Evolutionary conservation across 1,140 invertebrate genomes (phyloP).

Genomic region (Polyergus mexicanus): DNA sequence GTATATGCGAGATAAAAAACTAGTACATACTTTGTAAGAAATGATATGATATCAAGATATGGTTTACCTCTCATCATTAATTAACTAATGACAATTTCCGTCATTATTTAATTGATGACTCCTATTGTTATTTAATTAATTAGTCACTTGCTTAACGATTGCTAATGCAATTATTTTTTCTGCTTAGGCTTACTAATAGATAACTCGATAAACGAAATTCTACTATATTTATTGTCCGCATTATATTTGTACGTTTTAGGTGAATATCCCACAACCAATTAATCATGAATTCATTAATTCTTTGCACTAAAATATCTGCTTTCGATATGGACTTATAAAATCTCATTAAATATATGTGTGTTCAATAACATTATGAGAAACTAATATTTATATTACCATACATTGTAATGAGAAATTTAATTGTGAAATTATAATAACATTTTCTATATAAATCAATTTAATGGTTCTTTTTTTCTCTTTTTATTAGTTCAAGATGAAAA

Average conservation of each 20-base stretch:
- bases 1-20: constrained; percentile 55
- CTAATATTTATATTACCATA: constrained; percentile 10
- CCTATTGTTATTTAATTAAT: constrained; percentile 39
- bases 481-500: not conserved
- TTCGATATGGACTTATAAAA: constrained; percentile 17
- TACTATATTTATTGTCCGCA: constrained; percentile 66
- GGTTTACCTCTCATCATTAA: constrained; percentile 40
- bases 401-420: not conserved
- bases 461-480: not conserved
- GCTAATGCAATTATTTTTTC: constrained; percentile 47
- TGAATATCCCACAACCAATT: constrained; percentile 53
- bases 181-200: constrained; percentile 45
- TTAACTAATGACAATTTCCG: constrained; percentile 23
- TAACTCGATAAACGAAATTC: constrained; percentile 42
- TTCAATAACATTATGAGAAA: not conserved
- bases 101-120: constrained; percentile 48
- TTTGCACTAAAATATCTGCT: constrained; percentile 46
- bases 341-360: constrained; percentile 3
- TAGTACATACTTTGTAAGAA: constrained; percentile 42
- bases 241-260: constrained; percentile 63
- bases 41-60: constrained; percentile 61
- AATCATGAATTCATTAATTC: constrained; percentile 52
- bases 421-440: not conserved
- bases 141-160: constrained; percentile 45
- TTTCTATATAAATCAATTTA: constrained; percentile 21